Evolutionary conservation across 2,113 vertebrate species (phyloP), one percentile per base, ranked within the genome.

Genomic region (Salvelinus alpinus): DNA sequence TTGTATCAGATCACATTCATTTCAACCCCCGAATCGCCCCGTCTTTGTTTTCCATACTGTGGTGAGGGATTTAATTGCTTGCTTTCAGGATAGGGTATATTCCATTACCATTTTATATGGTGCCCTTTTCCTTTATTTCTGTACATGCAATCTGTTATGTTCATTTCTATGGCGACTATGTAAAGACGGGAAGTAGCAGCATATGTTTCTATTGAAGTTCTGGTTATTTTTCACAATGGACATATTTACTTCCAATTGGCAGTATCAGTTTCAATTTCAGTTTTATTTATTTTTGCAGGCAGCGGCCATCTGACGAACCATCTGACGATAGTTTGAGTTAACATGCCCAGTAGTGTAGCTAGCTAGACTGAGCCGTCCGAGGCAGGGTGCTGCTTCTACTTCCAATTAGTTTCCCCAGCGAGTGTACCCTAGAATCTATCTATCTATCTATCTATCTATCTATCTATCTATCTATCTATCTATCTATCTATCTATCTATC

Each of bases 1-100:
- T 70, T 64, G 77, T 47, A 18, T 67, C 69, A 75, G 72, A 65
- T 84, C 4, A 48, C 29, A 64, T 64, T 64, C 24, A 4, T 73
- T 84, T 78, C 51, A 77, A 31, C 9, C 66, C 18, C 70, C 29
- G 22, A 22, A 7, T 60, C 18, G 3, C 6, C 8, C 9, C 27
- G 7, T 24, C 59, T 22, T 66, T 54, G 5, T 73, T 64, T 34
- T 66, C 69, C 71, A 38, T 24, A 62, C 31, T 64, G 78, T 20
- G 78, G 78, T 48, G n/a, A 3, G 24, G 12, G 65, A 74, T 20
- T 31, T 16, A 68, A 44, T 44, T 38, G 1, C 25, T 22, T 18
- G 44, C 64, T 64, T 59, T 25, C 18, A 74, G 57, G 66, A 18
- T 3, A 11, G 38, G 38, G 5, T 14, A 5, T 1, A 38, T 38